Base-by-base conservation (phyloP, 2,888 invertebrate species). In the Apoda limacodes region DNA sequence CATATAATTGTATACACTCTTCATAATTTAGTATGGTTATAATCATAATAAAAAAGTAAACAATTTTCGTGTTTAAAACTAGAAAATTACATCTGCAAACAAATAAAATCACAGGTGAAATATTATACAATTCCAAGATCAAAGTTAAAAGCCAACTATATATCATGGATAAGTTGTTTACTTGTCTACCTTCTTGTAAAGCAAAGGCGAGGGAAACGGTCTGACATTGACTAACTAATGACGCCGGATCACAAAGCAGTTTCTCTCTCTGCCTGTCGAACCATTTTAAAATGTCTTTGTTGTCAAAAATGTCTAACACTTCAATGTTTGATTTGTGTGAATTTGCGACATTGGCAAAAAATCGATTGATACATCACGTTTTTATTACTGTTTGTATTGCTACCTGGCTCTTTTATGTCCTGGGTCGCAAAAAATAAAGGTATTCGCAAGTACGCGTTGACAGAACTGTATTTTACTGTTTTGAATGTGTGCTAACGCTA, bases 251-350 rank as follows among this genome's bases (percentile, higher is more conserved):
- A 71, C 69, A 78, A 72, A 62, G 62, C 55, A 34, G 32, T 46
- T 39, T 39, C 45, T 55, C 56, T 50, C 52, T 58, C 60, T 63
- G 67, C 67, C 67, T 55, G 66, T 57, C 53, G 65, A 48, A 58
- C 57, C 53, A 63, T 42, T 58, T 62, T 53, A 48, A 54, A 68
- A 63, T 52, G 55, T 52, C 59, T 60, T 76, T 75, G 75, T 75
- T 45, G 61, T 51, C 57, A 51, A 45, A 63, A 60, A 72, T 55
- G 66, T 69, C 71, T 76, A 76, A 76, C 80, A 78, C 78, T 76
- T 70, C 75, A 69, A 65, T 74, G 60, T 78, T 76, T 75, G 76
- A 78, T 78, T 74, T 76, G 74, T 68, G 69, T 65, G 75, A 76
- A 72, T 67, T 67, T 61, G 62, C 58, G 65, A 66, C 64, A 64